Percentiles rank a stretch among this genome's conserved stretches.
phyloP scores from a whole-genome alignment of 2,113 vertebrate species.

The Rhineura floridana region DNA sequence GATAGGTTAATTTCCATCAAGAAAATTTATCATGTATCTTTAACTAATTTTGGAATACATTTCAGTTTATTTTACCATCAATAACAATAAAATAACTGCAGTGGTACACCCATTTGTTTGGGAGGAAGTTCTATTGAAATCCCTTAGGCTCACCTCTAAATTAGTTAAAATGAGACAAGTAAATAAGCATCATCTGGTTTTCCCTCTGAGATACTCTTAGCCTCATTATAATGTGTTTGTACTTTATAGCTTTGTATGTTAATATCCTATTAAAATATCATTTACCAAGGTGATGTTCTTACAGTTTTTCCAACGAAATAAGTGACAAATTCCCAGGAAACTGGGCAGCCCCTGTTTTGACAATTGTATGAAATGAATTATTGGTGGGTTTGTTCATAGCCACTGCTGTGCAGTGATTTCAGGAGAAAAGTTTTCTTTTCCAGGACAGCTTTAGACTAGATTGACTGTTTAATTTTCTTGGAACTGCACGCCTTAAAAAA shows the following conservation, averaged over 20 bases:
- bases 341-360: too few species aligned
- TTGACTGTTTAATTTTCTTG: background rate
- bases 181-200: background rate
- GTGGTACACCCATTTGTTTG: background rate
- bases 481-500: background rate
- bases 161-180: background rate
- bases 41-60: background rate
- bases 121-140: background rate
- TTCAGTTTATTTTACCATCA: background rate
- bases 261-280: background rate
- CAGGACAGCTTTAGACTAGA: background rate
- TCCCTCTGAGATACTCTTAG: background rate
- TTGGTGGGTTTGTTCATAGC: background rate
- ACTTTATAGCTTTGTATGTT: background rate
- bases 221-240: background rate
- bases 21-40: background rate
- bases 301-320: background rate
- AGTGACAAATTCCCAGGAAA: background rate
- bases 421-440: background rate
- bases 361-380: background rate
- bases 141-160: background rate
- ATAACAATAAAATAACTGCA: background rate
- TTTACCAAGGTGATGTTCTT: background rate
- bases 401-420: background rate
- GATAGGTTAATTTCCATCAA: background rate